Evolutionary conservation across 2,113 vertebrate genomes (phyloP), one percentile per base, ranked within the genome.

Genomic region (Seriola quinqueradiata): DNA sequence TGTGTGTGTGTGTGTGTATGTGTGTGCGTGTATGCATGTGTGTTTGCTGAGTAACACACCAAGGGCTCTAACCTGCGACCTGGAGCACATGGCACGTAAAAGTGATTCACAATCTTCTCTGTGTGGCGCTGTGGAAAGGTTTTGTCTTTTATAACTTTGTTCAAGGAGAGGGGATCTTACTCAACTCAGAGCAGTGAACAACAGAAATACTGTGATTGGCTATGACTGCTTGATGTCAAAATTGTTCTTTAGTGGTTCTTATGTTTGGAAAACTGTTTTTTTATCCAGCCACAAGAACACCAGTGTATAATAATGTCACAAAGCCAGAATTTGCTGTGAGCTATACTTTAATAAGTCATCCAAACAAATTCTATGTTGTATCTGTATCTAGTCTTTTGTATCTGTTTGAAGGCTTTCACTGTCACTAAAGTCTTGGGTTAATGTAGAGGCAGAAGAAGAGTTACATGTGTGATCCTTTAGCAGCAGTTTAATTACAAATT

Each of bases 61-160:
- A 11, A 92, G 93, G 76, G 89, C 67, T 89, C 77, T 93, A 82
- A 93, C 93, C 93, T 87, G 21, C 28, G 90, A 92, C 92, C 90
- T 60, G 70, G 48, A 85, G 77, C 81, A 89, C 89, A 92, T 59
- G 90, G 81, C 84, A 93, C 84, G 44, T 82, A 74, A 12, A 83
- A 91, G 90, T 77, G 82, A 88, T 87, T 90, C 84, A 85, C 92
- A 94, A 93, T 94, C 89, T 91, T 93, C 92, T 92, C 93, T 83
- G 93, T 86, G 86, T 93, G 93, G 75, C 21, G 77, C 93, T 82
- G 81, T 52, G 87, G 69, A 83, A 90, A 91, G 89, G 79, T 88
- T 91, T 90, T 91, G 92, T 89, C 90, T 93, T 92, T 90, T 81
- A 50, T 46, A 93, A 93, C 92, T 93, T 92, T 89, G 87, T 90